Conservation (phyloP, 1,140 invertebrate genomes). For the Platorchestia sp. region DNA sequence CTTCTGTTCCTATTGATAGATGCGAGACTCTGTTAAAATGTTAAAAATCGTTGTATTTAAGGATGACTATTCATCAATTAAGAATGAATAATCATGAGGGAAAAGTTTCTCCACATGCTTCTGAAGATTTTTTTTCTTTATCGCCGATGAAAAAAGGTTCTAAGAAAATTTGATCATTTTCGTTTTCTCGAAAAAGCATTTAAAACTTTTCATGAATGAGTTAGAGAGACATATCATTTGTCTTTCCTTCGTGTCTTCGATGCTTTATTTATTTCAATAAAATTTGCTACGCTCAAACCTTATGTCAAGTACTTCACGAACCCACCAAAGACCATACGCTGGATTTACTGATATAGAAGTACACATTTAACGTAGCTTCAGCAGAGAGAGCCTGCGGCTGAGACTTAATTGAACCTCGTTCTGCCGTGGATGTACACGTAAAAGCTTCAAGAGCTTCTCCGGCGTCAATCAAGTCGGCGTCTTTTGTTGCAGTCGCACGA, state of each 20-base stretch:
- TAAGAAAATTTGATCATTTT: neutral
- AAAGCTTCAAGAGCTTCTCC: neutral
- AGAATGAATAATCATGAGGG: neutral
- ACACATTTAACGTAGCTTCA: neutral
- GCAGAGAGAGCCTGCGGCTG: neutral
- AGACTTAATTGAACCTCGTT: neutral
- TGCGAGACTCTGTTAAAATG: neutral
- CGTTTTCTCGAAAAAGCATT: neutral
- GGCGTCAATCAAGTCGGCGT: neutral
- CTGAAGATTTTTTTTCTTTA: neutral
- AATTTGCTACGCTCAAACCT: neutral
- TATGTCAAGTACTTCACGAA: neutral
- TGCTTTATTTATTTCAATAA: neutral
- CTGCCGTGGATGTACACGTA: no score
- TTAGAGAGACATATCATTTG: no score
- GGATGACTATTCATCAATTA: neutral
- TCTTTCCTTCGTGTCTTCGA: no score
- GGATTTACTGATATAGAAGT: neutral
- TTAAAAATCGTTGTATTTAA: neutral
- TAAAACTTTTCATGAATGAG: neutral
- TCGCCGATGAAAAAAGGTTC: neutral
- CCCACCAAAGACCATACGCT: neutral
- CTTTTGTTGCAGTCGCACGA: neutral
- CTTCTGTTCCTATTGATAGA: neutral
- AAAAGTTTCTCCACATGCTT: neutral